Percentiles rank a stretch among this genome's conserved stretches.
phyloP scores from a whole-genome alignment of 2,113 vertebrate species.

The Empidonax traillii region DNA sequence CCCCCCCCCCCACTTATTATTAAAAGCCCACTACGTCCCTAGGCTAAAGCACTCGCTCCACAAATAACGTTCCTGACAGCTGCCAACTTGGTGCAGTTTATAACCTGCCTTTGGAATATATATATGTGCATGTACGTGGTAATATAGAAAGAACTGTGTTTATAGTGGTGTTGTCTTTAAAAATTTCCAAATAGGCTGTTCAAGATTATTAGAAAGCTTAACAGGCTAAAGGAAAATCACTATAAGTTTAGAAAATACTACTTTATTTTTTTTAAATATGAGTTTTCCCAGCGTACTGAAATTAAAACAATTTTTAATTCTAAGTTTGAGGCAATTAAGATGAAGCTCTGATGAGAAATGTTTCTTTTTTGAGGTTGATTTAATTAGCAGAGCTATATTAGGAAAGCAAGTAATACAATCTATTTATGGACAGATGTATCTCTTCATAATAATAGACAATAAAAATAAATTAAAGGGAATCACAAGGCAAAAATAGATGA shows the following conservation, averaged over 20 bases:
- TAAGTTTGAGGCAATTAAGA: conserved; percentile 38
- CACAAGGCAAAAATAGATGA: conserved; percentile 3
- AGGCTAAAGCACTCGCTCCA: conserved; percentile 45
- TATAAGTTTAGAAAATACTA: conserved; percentile 54
- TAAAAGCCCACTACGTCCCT: conserved; percentile 62
- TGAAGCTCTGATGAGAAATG: conserved; percentile 52
- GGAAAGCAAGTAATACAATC: conserved; percentile 3
- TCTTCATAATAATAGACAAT: conserved; percentile 17
- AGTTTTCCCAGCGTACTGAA: conserved; percentile 22
- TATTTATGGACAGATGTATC: conserved; percentile 14
- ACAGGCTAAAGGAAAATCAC: background rate
- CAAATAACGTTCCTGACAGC: conserved; percentile 37
- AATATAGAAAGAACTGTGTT: conserved; percentile 35
- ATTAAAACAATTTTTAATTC: conserved; percentile 34
- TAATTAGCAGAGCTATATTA: conserved; percentile 52
- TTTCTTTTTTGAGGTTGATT: conserved; percentile 64
- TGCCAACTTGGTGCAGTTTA: conserved; percentile 63
- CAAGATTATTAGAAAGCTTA: conserved; percentile 53
- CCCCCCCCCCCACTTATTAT: conserved; percentile 66
- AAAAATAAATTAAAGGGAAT: conserved; percentile 41
- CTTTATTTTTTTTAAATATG: conserved; percentile 53
- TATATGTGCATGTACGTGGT: background rate
- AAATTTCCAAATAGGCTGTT: conserved; percentile 27
- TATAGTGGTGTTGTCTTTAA: conserved; percentile 29
- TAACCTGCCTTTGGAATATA: conserved; percentile 51